phyloP scores from a whole-genome alignment of 2,113 vertebrate genomes.

The Pterophyllum scalare region DNA sequence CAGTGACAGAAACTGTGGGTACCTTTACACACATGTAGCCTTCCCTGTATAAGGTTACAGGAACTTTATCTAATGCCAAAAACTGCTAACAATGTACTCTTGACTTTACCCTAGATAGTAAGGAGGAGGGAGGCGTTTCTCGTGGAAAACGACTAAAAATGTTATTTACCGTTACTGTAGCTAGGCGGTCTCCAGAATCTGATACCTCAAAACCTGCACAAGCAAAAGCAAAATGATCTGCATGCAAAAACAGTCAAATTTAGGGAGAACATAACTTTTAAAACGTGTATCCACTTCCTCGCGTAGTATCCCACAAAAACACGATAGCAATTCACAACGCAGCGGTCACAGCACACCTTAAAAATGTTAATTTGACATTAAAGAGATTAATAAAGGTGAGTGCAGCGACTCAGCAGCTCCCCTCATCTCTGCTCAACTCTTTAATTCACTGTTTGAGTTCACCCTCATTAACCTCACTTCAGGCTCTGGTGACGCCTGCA shows the following conservation, averaged over 20 bases:
- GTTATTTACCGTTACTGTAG: not conserved
- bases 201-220: not conserved
- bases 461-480: not conserved
- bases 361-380: too few species aligned
- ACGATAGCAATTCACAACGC: not conserved
- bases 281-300: not conserved
- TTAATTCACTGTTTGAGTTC: not conserved
- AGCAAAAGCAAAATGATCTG: not conserved
- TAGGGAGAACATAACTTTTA: not conserved
- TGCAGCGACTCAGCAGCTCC: not conserved
- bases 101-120: not conserved
- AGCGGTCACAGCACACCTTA: not conserved
- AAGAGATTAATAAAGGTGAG: not conserved
- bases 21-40: not conserved
- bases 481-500: too few species aligned
- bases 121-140: not conserved
- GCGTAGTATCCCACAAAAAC: not conserved
- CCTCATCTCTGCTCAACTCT: not conserved
- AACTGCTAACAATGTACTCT: not conserved
- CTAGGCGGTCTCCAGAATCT: not conserved
- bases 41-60: not conserved
- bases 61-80: not conserved
- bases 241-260: not conserved
- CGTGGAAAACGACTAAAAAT: not conserved
- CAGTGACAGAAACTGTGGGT: too few species aligned